phyloP scores from a whole-genome alignment of 2,888 invertebrate genomes.

The Hirtodrosophila duncani region DNA sequence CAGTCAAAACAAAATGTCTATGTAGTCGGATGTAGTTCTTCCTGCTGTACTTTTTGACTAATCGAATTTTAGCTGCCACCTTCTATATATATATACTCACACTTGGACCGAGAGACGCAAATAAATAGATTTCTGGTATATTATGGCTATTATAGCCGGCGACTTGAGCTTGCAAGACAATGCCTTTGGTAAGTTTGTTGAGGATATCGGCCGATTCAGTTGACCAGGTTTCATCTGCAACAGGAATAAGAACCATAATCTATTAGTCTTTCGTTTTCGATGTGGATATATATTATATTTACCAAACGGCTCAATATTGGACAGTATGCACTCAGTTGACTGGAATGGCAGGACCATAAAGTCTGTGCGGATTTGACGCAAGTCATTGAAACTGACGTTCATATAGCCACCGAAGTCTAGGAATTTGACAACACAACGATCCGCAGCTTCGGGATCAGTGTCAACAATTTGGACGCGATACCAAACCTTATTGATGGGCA shows the following conservation, averaged over 20 bases:
- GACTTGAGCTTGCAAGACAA: slow-evolving; percentile 92
- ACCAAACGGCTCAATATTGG: slow-evolving; percentile 91
- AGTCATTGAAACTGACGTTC: slow-evolving; percentile 85
- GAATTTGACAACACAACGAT: slow-evolving; percentile 87
- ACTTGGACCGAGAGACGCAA: slow-evolving; percentile 85
- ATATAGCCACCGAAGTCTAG: slow-evolving; percentile 97
- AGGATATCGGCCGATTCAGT: slow-evolving; percentile 88
- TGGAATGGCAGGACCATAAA: slow-evolving; percentile 97
- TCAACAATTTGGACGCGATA: slow-evolving; percentile 91
- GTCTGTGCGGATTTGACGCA: slow-evolving; percentile 95
- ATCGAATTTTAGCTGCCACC: not conserved
- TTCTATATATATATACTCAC: slow-evolving; percentile 79
- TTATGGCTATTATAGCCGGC: slow-evolving; percentile 88
- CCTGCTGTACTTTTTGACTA: too few species aligned
- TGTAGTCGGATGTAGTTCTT: too few species aligned
- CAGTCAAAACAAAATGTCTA: too few species aligned
- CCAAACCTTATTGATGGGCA: slow-evolving; percentile 89
- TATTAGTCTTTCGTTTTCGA: too few species aligned
- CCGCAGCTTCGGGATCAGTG: slow-evolving; percentile 77
- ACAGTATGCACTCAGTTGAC: slow-evolving; percentile 95
- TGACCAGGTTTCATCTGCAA: slow-evolving; percentile 83
- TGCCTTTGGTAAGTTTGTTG: slow-evolving; percentile 88
- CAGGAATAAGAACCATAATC: not conserved
- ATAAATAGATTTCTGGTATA: slow-evolving; percentile 89
- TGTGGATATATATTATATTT: too few species aligned